These are phyloP conservation scores for Peromyscus melanophrys DNA, from an alignment of 2,797 vertebrate species.

Conservation along the genomic window DNA sequence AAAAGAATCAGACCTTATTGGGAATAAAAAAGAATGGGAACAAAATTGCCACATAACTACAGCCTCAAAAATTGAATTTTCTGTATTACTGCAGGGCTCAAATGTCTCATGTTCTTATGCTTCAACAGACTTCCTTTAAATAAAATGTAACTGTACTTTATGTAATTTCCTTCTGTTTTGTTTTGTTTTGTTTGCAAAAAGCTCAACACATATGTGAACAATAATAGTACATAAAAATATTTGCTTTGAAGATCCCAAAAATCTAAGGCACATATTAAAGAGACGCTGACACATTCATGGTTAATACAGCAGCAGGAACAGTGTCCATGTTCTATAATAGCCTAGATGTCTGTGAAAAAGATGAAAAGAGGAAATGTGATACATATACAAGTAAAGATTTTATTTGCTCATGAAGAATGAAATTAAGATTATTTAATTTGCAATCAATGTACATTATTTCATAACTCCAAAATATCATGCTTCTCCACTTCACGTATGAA, in stretches of 20 bases:
- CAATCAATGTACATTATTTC: background rate
- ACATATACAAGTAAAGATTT: background rate
- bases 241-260: background rate
- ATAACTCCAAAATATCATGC: background rate
- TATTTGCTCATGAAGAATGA: background rate
- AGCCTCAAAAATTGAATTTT: slow-evolving; percentile 53
- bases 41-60: background rate
- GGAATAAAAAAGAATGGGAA: slow-evolving; percentile 11
- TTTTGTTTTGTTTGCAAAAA: background rate
- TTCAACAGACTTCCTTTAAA: slow-evolving; percentile 57
- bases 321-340: too few relatives aligned
- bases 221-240: background rate
- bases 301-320: background rate
- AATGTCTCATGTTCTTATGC: background rate
- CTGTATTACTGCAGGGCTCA: background rate
- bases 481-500: background rate
- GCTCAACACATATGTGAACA: background rate
- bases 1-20: background rate
- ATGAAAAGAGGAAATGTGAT: background rate
- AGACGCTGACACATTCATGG: background rate
- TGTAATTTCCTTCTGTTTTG: background rate
- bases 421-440: background rate
- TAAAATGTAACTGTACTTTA: slow-evolving; percentile 26
- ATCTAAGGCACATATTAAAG: background rate
- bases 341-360: background rate